phyloP scores from a whole-genome alignment of 1,140 invertebrate species.

The Drosophila pruinosa region DNA sequence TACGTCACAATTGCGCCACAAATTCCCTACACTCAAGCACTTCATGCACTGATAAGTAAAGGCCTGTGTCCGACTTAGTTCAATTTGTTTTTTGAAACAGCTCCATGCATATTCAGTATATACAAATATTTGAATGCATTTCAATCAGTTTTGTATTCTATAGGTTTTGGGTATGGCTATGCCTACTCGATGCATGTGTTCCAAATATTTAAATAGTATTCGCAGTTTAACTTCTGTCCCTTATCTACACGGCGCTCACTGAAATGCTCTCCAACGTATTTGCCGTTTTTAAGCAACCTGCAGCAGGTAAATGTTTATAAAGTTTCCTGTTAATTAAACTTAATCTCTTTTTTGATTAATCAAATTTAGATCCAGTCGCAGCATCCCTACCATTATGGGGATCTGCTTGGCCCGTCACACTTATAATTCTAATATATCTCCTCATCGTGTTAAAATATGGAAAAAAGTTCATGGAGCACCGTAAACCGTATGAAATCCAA shows the following conservation, averaged over 20 bases:
- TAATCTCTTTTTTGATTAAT: background rate
- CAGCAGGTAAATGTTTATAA: background rate
- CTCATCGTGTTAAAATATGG: conserved; percentile 82
- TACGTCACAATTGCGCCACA: too few relatives aligned
- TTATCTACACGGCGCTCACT: too few relatives aligned
- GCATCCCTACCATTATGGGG: background rate
- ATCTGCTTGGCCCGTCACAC: background rate
- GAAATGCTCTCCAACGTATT: background rate
- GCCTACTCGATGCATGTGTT: too few relatives aligned
- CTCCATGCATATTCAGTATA: too few relatives aligned
- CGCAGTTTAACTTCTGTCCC: too few relatives aligned
- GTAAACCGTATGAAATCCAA: conserved; percentile 90
- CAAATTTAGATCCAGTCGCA: conserved; percentile 9
- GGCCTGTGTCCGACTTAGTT: too few relatives aligned
- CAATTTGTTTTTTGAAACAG: too few relatives aligned
- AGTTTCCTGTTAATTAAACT: background rate
- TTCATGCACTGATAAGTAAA: too few relatives aligned
- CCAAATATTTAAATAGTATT: background rate
- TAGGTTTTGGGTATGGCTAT: too few relatives aligned
- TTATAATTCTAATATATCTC: background rate
- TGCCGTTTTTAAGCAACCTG: background rate
- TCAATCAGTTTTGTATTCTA: too few relatives aligned
- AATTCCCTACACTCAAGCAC: too few relatives aligned
- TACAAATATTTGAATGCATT: too few relatives aligned
- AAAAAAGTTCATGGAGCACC: conserved; percentile 90